Evolutionary conservation across 2,113 vertebrate genomes (phyloP), one percentile per base, ranked within the genome.

Genomic region (Eulacestoma nigropectus): DNA sequence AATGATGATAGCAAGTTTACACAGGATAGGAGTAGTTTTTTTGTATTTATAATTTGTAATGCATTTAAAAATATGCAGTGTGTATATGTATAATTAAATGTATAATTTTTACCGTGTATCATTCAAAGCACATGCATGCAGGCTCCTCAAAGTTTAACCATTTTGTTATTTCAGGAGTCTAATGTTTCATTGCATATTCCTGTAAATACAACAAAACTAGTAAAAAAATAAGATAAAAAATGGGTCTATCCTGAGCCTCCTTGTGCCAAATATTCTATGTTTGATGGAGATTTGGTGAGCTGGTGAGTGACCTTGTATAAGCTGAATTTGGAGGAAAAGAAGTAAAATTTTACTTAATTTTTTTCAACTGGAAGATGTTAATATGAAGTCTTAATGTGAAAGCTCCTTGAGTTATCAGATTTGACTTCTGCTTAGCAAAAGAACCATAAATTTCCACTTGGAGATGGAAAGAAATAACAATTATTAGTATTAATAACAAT

Each of bases 91-190:
- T 20, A 62, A 32, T 56, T 9, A 37, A 20, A 11, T 42, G 10
- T 35, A 1, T 55, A 18, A 22, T 60, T 86, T 26, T 26, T 49
- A 30, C 42, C 1, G 0, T 18, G 16, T 29, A 0, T 44, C 8
- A 32, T 84, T 78, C 57, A 32, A 52, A 26, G 7, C 9, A 18
- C 1, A 0, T 39, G 3, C 4, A 2, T 14, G 4, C 21, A 26
- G 52, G 12, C 8, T 42, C 7, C 22, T 35, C 20, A 7, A 21
- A 33, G 23, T 46, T 75, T 8, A 33, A 18, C 13, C 1, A 1
- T 35, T 72, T 50, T 47, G 5, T 23, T 79, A 6, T 23, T 65
- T 21, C 19, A 49, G 18, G 68, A 74, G 16, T 44, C 8, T 3
- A 37, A 1, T 20, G 33, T 70, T 90, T 47, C 8, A 3, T 52